Conservation (phyloP, 1,140 invertebrate genomes). For the Cyrtorhinus lividipennis region DNA sequence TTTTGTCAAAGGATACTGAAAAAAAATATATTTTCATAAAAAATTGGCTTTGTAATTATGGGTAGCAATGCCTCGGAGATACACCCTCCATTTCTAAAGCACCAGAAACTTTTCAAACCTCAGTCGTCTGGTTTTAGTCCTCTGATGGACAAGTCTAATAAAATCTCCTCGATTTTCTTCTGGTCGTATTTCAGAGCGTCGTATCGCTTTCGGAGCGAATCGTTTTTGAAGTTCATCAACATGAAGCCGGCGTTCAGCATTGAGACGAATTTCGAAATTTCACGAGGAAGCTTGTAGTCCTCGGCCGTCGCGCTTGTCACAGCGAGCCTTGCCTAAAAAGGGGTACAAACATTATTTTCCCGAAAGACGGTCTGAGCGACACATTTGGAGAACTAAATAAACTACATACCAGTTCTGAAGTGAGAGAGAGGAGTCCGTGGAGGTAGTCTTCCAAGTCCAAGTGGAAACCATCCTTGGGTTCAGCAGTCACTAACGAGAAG, state of each 20-base stretch:
- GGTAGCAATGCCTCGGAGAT: background rate
- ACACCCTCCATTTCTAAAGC: background rate
- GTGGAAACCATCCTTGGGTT: conserved; percentile 57
- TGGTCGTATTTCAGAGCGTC: conserved; percentile 86
- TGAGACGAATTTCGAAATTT: conserved; percentile 72
- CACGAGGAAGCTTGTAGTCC: conserved; percentile 60
- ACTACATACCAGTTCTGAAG: conserved; percentile 56
- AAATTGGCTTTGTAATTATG: background rate
- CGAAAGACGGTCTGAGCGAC: conserved; percentile 8
- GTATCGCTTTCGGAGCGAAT: conserved; percentile 69
- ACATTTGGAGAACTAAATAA: background rate
- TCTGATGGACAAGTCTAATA: conserved; percentile 81
- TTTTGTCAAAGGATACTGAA: conserved; percentile 21
- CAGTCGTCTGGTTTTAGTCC: conserved; percentile 39
- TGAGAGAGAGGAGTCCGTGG: conserved; percentile 62
- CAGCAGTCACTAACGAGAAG: conserved; percentile 42
- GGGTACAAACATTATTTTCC: conserved; percentile 29
- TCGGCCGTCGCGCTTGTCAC: conserved; percentile 79
- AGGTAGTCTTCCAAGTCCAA: conserved; percentile 83
- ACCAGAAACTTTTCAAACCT: background rate
- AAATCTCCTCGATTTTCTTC: conserved; percentile 89
- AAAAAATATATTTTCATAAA: background rate
- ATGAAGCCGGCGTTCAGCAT: conserved; percentile 77
- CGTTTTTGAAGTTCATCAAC: conserved; percentile 82
- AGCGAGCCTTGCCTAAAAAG: conserved; percentile 49